Evolutionary conservation across 1,140 invertebrate genomes (phyloP).

Genomic region (Meloidogyne exigua): DNA sequence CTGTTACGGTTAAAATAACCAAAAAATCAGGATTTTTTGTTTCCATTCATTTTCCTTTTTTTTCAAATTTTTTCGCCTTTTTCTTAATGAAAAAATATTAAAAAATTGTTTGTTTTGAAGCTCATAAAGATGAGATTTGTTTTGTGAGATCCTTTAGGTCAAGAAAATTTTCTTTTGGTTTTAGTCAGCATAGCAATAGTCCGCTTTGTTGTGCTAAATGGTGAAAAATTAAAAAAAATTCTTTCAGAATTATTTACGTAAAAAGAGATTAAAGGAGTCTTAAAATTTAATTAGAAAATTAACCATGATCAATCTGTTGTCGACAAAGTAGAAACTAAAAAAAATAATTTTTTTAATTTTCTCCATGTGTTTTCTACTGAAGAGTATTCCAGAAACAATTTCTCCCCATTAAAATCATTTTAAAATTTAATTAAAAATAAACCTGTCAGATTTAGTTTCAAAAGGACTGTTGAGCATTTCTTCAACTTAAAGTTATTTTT

Average conservation of each 20-base stretch:
- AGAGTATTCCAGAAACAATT: too few relatives aligned
- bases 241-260: too few relatives aligned
- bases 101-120: not conserved
- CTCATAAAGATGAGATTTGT: not conserved
- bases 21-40: slow-evolving; percentile 28
- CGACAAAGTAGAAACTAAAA: slow-evolving; percentile 86
- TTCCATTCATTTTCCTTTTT: slow-evolving; percentile 8
- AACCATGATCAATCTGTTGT: slow-evolving; percentile 88
- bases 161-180: not conserved
- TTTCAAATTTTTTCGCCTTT: slow-evolving; percentile 58
- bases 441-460: slow-evolving; percentile 90
- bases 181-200: slow-evolving; percentile 79
- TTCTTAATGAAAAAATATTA: slow-evolving; percentile 1
- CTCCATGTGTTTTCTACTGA: too few relatives aligned
- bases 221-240: not conserved
- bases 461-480: slow-evolving; percentile 94
- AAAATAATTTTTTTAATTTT: too few relatives aligned
- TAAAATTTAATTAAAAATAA: not conserved
- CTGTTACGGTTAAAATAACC: slow-evolving; percentile 21
- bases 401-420: too few relatives aligned
- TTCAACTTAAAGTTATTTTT: slow-evolving; percentile 71
- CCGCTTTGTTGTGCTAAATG: slow-evolving; percentile 89
- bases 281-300: not conserved
- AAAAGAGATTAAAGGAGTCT: not conserved
- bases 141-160: slow-evolving; percentile 8